phyloP scores from a whole-genome alignment of 2,113 vertebrate genomes.

The Istiophorus platypterus region DNA sequence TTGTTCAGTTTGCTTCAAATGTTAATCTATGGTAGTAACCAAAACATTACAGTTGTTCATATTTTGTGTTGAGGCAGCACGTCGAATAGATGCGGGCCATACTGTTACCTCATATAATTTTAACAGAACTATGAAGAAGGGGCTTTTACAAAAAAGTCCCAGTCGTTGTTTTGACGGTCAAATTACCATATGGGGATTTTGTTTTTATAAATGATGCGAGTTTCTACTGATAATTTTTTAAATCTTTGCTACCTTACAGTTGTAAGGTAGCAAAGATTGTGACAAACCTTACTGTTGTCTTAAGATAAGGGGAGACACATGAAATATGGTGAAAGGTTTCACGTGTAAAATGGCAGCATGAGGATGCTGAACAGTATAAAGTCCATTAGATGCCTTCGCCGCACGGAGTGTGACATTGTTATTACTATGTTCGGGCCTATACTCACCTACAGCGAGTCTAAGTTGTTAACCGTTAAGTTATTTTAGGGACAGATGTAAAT shows the following conservation, averaged over 20 bases:
- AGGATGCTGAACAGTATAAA: background rate
- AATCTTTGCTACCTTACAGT: background rate
- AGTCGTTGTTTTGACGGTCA: background rate
- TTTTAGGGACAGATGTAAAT: conserved; percentile 45
- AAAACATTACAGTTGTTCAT: background rate
- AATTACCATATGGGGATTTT: background rate
- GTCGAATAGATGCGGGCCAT: background rate
- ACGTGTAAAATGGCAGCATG: conserved; percentile 38
- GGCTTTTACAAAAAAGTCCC: background rate
- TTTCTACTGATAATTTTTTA: background rate
- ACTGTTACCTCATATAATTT: background rate
- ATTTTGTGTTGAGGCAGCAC: background rate
- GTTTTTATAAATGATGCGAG: background rate
- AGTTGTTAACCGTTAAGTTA: conserved; percentile 51
- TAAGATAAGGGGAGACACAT: background rate
- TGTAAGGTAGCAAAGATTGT: background rate
- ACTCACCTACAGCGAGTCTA: conserved; percentile 31
- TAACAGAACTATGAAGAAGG: background rate
- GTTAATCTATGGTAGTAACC: background rate
- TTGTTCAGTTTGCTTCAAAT: background rate
- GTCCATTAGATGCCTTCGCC: background rate
- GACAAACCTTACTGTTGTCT: background rate
- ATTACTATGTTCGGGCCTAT: conserved; percentile 16
- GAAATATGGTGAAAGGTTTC: background rate
- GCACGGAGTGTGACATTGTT: background rate